These are phyloP conservation scores for Eupithecia subumbrata DNA, from an alignment of 2,888 invertebrate genomes.

Conservation along the genomic window DNA sequence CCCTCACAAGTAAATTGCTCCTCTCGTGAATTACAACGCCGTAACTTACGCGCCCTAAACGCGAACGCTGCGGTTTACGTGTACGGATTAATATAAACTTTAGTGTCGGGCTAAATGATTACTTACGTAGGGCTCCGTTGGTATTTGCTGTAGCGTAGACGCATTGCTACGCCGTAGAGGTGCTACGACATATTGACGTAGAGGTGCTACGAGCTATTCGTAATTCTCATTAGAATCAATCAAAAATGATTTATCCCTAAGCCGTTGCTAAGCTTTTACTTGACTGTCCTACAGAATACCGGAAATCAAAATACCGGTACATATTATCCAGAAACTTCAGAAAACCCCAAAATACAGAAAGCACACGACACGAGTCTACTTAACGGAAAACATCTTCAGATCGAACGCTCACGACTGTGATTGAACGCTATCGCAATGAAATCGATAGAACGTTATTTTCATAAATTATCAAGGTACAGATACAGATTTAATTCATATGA, in stretches of 20 bases:
- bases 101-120: constrained; percentile 31
- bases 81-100: constrained; percentile 35
- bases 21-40: constrained; percentile 53
- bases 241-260: not conserved
- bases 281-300: no score
- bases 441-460: no score
- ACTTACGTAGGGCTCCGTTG: constrained; percentile 20
- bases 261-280: no score
- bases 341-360: no score
- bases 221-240: not conserved
- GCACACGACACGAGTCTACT: no score
- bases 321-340: no score
- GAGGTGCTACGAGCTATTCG: not conserved
- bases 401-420: no score
- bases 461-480: no score
- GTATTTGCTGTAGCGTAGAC: constrained; percentile 5
- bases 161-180: constrained; percentile 12
- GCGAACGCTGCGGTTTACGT: constrained; percentile 34
- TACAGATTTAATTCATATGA: no score
- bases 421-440: no score
- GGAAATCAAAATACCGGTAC: no score
- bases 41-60: constrained; percentile 48
- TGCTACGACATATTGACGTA: not conserved
- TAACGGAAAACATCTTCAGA: no score
- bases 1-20: constrained; percentile 42